Base-by-base conservation (phyloP, 2,888 invertebrate genomes). In the Lochmaea capreae region DNA sequence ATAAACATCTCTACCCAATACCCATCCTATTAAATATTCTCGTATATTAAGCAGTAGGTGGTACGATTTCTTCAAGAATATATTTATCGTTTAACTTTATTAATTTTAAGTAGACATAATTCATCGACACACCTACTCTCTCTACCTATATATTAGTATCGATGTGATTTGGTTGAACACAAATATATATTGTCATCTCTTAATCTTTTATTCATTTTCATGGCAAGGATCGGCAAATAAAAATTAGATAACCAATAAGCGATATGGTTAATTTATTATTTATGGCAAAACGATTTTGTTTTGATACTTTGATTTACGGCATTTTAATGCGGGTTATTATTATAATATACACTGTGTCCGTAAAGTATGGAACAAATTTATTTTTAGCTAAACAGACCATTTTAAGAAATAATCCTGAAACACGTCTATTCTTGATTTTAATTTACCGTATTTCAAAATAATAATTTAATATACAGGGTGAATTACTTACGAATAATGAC, bases 51-150 rank as follows among this genome's bases (percentile, higher is more conserved):
- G 12, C 69, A 63, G 69, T 69, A 69, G 69, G 69, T 63, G 69
- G 67, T 69, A 62, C 68, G 52, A 61, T 46, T 68, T 62, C 68
- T 49, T 68, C 52, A 26, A 61, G 68, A 62, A 62, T 14, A 57
- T 59, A 69, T 69, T 62, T 62, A 69, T 61, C 46, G 49, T 69
- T 49, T 33, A 62, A 62, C 11, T 69, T 69, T 69, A 52, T 69
- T 69, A 62, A 46, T 69, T 59, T 69, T 62, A 69, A 69, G 62
- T 61, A 69, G 68, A 62, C 49, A 69, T 69, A 69, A 62, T 69
- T 69, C 62, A 69, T 52, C 59, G 67, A 22, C 67, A 67, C 67
- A 57, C 67, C 67, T 57, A 67, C 67, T 67, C 33, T 67, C 33
- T 33, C 8, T 43, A 54, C 66, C 65, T 26, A 65, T 65, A 33